phyloP scores from a whole-genome alignment of 2,113 vertebrate genomes.

The Leptocoma aspasia region DNA sequence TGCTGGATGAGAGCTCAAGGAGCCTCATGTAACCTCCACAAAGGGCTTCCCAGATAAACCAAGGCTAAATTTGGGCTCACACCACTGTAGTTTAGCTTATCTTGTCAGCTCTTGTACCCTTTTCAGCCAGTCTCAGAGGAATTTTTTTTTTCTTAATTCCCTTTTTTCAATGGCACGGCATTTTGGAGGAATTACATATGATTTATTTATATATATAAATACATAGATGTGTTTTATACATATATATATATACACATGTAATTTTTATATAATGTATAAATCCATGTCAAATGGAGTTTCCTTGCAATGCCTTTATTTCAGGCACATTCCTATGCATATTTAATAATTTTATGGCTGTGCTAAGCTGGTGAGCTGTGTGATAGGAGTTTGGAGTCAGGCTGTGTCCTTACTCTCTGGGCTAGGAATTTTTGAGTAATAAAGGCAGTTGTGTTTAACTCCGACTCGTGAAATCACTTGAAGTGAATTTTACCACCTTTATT shows the following conservation, averaged over 20 bases:
- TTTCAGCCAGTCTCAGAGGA: background rate
- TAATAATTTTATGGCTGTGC: background rate
- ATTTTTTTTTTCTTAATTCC: background rate
- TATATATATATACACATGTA: too few species aligned
- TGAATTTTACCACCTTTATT: background rate
- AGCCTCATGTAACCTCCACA: background rate
- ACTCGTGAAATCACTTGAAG: background rate
- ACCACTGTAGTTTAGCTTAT: background rate
- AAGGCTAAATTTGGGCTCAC: background rate
- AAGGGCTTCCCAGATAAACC: background rate
- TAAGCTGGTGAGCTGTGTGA: background rate
- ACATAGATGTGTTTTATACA: too few species aligned
- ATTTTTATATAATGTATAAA: background rate
- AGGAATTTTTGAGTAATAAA: background rate
- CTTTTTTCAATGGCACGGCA: background rate
- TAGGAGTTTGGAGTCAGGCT: background rate
- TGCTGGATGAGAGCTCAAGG: background rate
- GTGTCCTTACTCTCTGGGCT: background rate
- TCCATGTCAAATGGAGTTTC: background rate
- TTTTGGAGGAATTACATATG: accelerated
- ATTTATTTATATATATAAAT: background rate
- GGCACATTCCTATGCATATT: background rate
- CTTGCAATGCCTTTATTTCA: background rate
- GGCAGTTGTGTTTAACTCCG: background rate
- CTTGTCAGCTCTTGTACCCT: background rate